Conservation (phyloP, 92 coral and sea anemone genomes). For the Metridium senile region DNA sequence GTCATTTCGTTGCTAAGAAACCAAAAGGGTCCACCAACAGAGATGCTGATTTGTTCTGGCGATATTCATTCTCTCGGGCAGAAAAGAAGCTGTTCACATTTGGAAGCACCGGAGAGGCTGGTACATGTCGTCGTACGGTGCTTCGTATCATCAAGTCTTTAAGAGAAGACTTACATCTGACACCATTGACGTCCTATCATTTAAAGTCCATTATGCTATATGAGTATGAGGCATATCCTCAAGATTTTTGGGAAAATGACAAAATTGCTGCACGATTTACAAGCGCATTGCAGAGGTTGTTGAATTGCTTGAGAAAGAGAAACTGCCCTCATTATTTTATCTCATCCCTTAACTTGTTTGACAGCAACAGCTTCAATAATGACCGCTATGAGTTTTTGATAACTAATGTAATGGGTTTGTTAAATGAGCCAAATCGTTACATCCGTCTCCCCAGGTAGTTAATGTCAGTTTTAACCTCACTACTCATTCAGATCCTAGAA, state of each 20-base stretch:
- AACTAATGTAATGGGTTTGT: neutral
- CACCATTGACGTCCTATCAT: conserved; percentile 73
- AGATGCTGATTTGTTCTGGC: conserved; percentile 52
- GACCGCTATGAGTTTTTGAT: neutral
- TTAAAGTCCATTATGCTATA: conserved; percentile 74
- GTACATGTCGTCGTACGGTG: conserved; percentile 61
- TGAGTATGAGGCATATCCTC: conserved; percentile 66
- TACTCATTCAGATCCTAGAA: too few species aligned
- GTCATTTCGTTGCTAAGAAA: conserved; percentile 75
- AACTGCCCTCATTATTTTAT: conserved; percentile 66
- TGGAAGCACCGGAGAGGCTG: conserved; percentile 23
- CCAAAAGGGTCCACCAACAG: conserved; percentile 34
- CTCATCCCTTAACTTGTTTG: conserved; percentile 57
- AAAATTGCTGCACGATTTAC: conserved; percentile 44
- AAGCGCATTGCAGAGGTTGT: conserved; percentile 54
- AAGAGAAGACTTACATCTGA: conserved; percentile 38
- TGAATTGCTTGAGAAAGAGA: conserved; percentile 21
- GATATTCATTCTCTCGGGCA: conserved; percentile 69
- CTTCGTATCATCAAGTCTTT: conserved; percentile 73
- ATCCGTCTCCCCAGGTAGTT: neutral
- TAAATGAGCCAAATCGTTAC: neutral
- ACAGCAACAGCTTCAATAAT: neutral
- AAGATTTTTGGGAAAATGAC: conserved; percentile 34
- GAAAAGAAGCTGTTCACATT: conserved; percentile 56
- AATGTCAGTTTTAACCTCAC: too few species aligned